Base-by-base conservation (phyloP, 2,113 vertebrate species). In the Taxidea taxus region DNA sequence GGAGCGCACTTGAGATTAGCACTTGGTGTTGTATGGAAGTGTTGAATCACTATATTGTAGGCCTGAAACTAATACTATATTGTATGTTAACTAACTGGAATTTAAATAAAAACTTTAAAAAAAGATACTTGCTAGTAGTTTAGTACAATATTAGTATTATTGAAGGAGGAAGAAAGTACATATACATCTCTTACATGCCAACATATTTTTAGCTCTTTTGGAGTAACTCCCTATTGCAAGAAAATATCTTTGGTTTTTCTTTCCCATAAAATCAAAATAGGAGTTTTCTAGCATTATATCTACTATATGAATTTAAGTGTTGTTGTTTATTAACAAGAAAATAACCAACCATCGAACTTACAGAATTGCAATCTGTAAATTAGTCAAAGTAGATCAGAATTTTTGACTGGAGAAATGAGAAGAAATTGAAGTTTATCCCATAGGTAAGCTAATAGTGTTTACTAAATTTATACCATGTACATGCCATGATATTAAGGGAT, bases 241-340 rank as follows among this genome's bases (percentile, higher is more conserved):
- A 89, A 27, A 60, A 31, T 80, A 44, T 80, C 13, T 9, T 68
- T 60, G 66, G 10, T 39, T 91, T 86, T 86, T n/a, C 39, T 78
- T 91, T 90, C 37, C 3, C 7, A 47, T 42, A 44, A 78, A 92
- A 64, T 9, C 27, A 87, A 92, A 60, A 74, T 87, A 60, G 8
- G 18, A 91, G 3, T 83, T 66, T 92, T 95, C n/a, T 70, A 66
- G 62, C 13, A 29, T 83, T 96, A 21, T 87, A 37, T 51, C 14
- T 87, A 80, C 20, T 78, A 70, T 4, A 74, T 93, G 25, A n/a
- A 60, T 85, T 16, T 87, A 77, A 75, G 31, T 51, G 47, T 58
- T 77, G 0, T 87, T 94, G 93, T 93, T 11, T 94, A 54, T 56
- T 75, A 75, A 20, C 37, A 93, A 90, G 29, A 96, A 84, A 93